Evolutionary conservation across 2,888 invertebrate species (phyloP).

Genomic region (Metacarcinus magister): DNA sequence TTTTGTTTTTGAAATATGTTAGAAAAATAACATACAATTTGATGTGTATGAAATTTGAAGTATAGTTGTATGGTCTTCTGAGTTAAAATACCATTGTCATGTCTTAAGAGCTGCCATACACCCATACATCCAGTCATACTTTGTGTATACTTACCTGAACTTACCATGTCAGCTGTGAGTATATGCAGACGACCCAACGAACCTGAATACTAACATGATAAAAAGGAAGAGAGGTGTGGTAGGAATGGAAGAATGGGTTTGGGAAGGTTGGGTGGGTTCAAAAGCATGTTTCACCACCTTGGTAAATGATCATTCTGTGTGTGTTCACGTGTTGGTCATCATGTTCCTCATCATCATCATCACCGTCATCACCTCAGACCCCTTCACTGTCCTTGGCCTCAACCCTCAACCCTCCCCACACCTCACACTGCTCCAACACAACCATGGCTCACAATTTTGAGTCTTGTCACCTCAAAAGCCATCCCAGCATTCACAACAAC

Average conservation of each 20-base stretch:
- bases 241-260: constrained; percentile 66
- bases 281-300: constrained; percentile 54
- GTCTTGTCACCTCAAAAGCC: not conserved
- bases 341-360: too few species aligned
- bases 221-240: constrained; percentile 64
- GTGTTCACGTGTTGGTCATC: constrained; percentile 46
- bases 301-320: constrained; percentile 58
- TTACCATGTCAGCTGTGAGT: constrained; percentile 68
- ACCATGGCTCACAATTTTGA: constrained; percentile 17
- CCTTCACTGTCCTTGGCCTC: not conserved
- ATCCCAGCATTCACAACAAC: constrained; percentile 14
- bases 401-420: not conserved
- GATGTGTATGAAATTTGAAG: not conserved
- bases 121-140: constrained; percentile 66
- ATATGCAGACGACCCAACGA: constrained; percentile 72
- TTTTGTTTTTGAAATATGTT: not conserved
- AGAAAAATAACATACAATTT: not conserved
- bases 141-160: constrained; percentile 76
- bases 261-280: constrained; percentile 37
- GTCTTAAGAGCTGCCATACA: constrained; percentile 60
- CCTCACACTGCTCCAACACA: constrained; percentile 10
- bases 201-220: constrained; percentile 77
- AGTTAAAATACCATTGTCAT: constrained; percentile 54
- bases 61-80: constrained; percentile 68
- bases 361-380: not conserved